Base-by-base conservation (phyloP, 1,140 invertebrate genomes). In the Drosophila pruinosa region DNA sequence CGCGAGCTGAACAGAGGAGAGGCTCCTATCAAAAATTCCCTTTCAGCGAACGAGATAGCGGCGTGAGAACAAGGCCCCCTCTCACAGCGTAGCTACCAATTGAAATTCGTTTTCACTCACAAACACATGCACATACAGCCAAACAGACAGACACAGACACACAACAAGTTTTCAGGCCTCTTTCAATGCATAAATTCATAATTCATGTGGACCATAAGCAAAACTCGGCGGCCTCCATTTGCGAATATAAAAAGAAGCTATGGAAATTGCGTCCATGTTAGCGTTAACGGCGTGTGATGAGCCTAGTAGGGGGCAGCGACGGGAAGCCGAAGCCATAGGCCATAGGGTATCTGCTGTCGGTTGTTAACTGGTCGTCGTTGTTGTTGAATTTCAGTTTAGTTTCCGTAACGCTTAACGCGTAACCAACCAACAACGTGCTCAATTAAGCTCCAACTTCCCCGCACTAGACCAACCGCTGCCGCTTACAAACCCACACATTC, bases 101-200 rank as follows among this genome's bases (percentile, higher is more conserved):
- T 59, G 75, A 52, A 56, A 52, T 50, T 67, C 45, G 15, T 57
- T 38, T 47, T 28, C 39, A 36, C 22, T 64, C 61, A 39, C 58
- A 74, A 19, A 53, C 69, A 56, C 61, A n/a, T n/a, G 14, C 21
- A 47, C 15, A 47, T n/a, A 24, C 5, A 21, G 15, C n/a, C 10
- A 43, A 12, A 17, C 19, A 5, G 17, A 22, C 19, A 43, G 17
- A 43, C 45, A 31, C 63, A 58, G 45, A 73, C 48, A 78, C 54
- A 34, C 62, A 83, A 65, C 22, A 68, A 68, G 24, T 34, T 50
- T 68, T 70, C 67, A 58, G 45, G 82, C 82, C 78, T 71, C 68
- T 86, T 86, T 81, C 81, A 88, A 86, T 86, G 81, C 81, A 81
- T 81, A 86, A 86, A 86, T 86, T 86, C 81, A 86, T 86, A 88